phyloP scores from a whole-genome alignment of 1,140 invertebrate genomes.

The Apis laboriosa region DNA sequence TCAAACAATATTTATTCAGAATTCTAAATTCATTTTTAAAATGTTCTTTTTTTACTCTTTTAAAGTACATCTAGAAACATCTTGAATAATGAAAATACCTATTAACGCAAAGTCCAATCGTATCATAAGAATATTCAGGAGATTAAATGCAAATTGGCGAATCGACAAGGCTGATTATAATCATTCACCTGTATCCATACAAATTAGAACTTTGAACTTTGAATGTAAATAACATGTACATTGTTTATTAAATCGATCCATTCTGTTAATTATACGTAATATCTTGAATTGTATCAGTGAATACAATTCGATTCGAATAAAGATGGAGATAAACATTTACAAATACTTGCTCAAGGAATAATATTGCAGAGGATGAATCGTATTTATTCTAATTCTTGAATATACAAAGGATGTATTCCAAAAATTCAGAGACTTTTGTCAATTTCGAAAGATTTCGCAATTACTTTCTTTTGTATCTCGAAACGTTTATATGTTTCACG shows the following conservation, averaged over 20 bases:
- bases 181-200: not conserved
- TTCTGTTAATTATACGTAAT: not conserved
- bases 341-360: too few relatives aligned
- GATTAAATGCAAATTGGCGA: constrained; percentile 6
- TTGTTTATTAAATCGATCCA: constrained; percentile 9
- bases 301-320: not conserved
- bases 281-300: not conserved
- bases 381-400: too few relatives aligned
- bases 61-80: too few relatives aligned
- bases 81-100: not conserved
- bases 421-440: too few relatives aligned
- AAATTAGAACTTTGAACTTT: not conserved
- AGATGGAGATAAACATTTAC: not conserved
- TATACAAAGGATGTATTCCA: too few relatives aligned
- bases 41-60: too few relatives aligned
- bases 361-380: too few relatives aligned
- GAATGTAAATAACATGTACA: not conserved
- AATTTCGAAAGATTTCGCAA: too few relatives aligned
- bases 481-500: too few relatives aligned
- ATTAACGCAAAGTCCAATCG: not conserved
- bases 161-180: not conserved
- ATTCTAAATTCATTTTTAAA: too few relatives aligned
- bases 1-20: too few relatives aligned
- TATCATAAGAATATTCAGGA: not conserved
- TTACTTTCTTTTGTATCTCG: too few relatives aligned